These are phyloP conservation scores for Emydocephalus ijimae DNA, from an alignment of 2,113 vertebrate species.

Conservation along the genomic window DNA sequence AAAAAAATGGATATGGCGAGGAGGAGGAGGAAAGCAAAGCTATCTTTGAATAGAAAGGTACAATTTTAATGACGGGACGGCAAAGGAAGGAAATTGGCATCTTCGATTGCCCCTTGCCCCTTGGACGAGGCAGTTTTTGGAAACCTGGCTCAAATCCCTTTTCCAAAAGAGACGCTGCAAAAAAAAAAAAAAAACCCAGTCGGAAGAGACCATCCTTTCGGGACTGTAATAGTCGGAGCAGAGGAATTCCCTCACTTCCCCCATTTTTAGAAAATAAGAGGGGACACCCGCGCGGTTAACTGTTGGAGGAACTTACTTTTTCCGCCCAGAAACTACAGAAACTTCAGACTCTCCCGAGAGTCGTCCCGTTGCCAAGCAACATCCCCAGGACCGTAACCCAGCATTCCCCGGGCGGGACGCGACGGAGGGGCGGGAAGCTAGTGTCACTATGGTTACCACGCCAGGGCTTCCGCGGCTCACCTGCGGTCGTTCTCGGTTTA, in stretches of 20 bases:
- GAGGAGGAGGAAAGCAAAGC: not conserved
- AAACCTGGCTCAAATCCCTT: not conserved
- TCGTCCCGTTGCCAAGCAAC: conserved; percentile 13
- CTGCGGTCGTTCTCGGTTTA: not conserved
- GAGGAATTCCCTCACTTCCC: not conserved
- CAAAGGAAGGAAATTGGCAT: not conserved
- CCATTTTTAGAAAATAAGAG: not conserved
- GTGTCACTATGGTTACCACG: not conserved
- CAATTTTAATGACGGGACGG: not conserved
- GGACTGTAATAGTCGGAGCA: not conserved
- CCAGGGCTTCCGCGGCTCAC: not conserved
- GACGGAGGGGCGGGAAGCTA: not conserved
- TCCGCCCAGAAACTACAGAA: not conserved
- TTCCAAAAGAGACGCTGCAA: not conserved
- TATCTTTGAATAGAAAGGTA: not conserved
- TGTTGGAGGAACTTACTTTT: not conserved
- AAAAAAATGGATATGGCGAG: not conserved
- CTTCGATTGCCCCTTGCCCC: not conserved
- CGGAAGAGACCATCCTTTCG: not conserved
- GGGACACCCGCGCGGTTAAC: not conserved
- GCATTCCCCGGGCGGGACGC: not conserved
- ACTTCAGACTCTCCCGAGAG: not conserved
- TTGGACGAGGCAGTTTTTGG: not conserved
- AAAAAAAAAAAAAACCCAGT: not conserved
- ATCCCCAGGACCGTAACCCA: not conserved